A percentile compares a stretch with the other conserved stretches of the same genome.
Evolutionary conservation across 2,113 vertebrate species (phyloP).

Genomic region (Alligator sinensis): DNA sequence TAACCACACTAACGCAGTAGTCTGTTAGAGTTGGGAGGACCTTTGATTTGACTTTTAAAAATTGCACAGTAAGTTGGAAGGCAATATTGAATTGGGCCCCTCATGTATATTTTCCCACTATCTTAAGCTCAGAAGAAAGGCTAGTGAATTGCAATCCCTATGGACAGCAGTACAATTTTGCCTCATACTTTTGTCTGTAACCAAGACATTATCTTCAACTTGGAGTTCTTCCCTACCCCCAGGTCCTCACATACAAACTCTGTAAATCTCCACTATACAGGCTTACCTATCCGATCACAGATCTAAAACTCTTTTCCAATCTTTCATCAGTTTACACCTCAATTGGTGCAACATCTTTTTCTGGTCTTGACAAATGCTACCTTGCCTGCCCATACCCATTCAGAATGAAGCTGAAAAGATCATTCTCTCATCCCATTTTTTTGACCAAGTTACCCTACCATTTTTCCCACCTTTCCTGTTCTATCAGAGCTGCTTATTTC

Average conservation of each 20-base stretch:
- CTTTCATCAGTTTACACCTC: neutral
- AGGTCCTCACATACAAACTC: neutral
- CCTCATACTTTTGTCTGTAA: too few species aligned
- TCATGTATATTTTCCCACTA: too few species aligned
- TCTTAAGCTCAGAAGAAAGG: too few species aligned
- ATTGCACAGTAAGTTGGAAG: neutral
- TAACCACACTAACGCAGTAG: too few species aligned
- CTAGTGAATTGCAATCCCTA: neutral
- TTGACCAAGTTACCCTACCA: too few species aligned
- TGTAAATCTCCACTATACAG: neutral
- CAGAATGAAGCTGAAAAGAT: neutral
- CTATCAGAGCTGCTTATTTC: too few species aligned
- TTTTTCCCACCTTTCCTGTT: too few species aligned
- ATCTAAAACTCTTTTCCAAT: neutral
- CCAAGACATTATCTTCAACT: neutral
- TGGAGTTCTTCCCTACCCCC: neutral
- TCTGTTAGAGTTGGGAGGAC: too few species aligned
- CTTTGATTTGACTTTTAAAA: too few species aligned
- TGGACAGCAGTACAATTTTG: neutral
- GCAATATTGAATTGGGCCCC: neutral
- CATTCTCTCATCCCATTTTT: neutral
- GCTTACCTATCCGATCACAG: too few species aligned
- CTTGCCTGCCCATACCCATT: neutral
- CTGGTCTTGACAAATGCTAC: neutral
- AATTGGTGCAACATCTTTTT: neutral